Evolutionary conservation across 2,888 invertebrate species (phyloP), one percentile per base, ranked within the genome.

Genomic region (Lissocephala sabroskyi): DNA sequence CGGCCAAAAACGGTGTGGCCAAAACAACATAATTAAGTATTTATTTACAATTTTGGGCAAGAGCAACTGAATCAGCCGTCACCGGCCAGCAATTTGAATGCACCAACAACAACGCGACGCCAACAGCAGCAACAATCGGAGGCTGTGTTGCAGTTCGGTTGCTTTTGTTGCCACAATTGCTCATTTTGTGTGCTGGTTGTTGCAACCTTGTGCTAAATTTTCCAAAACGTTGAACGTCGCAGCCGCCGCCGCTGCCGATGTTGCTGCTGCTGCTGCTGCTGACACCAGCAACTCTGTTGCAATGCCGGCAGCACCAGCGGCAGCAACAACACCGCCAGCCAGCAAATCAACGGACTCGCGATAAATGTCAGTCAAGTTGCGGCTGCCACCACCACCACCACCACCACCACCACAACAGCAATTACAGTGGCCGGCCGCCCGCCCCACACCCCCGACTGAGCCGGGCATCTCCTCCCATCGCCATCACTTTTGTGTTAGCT

Each of bases 191-290:
- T 68, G 71, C 63, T 75, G 59, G 55, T 48, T 66, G 76, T 45
- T 59, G 63, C 75, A 78, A 73, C 73, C 73, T 73, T 73, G 73
- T 73, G 79, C 73, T 78, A 78, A 78, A 73, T 73, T 76, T 73
- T 73, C 79, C 79, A 73, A 73, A 73, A 73, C 73, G 73, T 65
- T 76, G 65, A 67, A 54, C 79, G 68, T 54, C 49, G 62, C 59
- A 35, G 35, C 16, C 14, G 55, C 45, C 45, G 41, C 19, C 18
- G 16, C n/a, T n/a, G n/a, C n/a, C n/a, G n/a, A n/a, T n/a, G n/a
- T n/a, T n/a, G n/a, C n/a, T n/a, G n/a, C n/a, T n/a, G 36, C 10
- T 36, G 49, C 11, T 33, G 37, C 4, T 28, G 37, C 6, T 49
- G 33, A 56, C 50, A 51, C 33, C 49, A 57, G 32, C 44, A 35